Evolutionary conservation across 2,797 vertebrate species (phyloP).

Genomic region (Cetoscarus ocellatus): DNA sequence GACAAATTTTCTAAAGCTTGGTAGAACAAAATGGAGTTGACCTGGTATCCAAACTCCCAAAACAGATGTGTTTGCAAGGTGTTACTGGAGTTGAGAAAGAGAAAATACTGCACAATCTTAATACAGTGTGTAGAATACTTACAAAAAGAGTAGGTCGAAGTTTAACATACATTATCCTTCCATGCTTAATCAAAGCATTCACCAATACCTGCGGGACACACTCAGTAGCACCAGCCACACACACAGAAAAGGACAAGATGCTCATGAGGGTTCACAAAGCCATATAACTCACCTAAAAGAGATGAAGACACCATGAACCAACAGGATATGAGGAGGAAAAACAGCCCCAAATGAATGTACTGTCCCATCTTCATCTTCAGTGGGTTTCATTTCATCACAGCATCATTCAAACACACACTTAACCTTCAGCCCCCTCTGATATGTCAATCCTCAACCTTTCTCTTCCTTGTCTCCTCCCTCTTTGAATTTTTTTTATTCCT

Average conservation of each 20-base stretch:
- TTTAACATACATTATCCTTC: slow-evolving; percentile 73
- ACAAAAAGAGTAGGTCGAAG: slow-evolving; percentile 46
- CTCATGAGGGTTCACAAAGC: slow-evolving; percentile 59
- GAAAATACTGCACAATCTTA: slow-evolving; percentile 15
- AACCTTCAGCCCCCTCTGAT: slow-evolving; percentile 44
- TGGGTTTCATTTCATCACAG: slow-evolving; percentile 26
- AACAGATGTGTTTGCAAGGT: too few relatives aligned
- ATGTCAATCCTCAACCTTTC: slow-evolving; percentile 33
- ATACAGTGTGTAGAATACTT: slow-evolving; percentile 17
- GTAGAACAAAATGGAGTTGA: too few relatives aligned
- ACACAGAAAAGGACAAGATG: slow-evolving; percentile 29
- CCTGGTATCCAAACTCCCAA: too few relatives aligned
- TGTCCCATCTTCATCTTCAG: slow-evolving; percentile 23
- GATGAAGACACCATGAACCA: slow-evolving; percentile 30
- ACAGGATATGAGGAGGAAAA: slow-evolving; percentile 34
- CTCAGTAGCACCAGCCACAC: slow-evolving; percentile 27
- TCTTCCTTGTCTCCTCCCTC: not conserved
- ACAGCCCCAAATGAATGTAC: slow-evolving; percentile 66
- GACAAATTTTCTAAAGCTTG: too few relatives aligned
- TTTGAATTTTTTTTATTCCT: slow-evolving; percentile 53
- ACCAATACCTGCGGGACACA: slow-evolving; percentile 44
- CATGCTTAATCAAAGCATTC: slow-evolving; percentile 68
- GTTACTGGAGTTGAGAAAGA: not conserved
- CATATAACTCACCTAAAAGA: slow-evolving; percentile 48
- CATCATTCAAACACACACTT: slow-evolving; percentile 36